phyloP scores from a whole-genome alignment of 2,113 vertebrate species.

The Stomatorhinus ivindoensis region DNA sequence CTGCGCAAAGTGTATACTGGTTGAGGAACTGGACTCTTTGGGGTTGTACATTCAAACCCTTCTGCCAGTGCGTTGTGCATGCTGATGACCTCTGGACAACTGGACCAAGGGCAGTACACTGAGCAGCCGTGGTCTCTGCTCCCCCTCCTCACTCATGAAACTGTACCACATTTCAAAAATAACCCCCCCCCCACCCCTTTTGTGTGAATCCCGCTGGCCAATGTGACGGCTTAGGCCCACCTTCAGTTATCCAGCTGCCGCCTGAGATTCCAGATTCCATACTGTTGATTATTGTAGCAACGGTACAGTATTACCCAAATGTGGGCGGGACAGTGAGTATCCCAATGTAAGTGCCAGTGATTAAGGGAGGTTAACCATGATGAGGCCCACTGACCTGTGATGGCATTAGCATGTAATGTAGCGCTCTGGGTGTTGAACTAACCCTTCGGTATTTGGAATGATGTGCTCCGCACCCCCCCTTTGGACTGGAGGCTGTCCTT shows the following conservation, averaged over 20 bases:
- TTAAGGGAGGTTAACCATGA: neutral
- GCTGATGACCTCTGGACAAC: constrained; percentile 7
- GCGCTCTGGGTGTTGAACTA: neutral
- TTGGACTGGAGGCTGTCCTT: neutral
- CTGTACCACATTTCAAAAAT: constrained; percentile 6
- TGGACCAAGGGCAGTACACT: constrained; percentile 7
- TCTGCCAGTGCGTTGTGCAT: neutral
- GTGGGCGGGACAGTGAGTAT: neutral
- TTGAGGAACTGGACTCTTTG: constrained; percentile 26
- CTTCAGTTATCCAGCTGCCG: neutral
- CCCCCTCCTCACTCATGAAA: neutral
- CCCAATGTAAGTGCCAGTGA: neutral
- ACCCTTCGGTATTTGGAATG: neutral
- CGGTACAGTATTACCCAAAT: neutral
- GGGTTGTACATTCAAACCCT: neutral
- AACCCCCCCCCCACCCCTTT: neutral
- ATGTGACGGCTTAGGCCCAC: neutral
- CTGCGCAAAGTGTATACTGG: neutral
- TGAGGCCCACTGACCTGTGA: neutral
- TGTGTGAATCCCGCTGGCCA: neutral
- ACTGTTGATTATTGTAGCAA: neutral
- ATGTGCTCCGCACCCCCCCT: neutral
- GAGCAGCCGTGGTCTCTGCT: constrained; percentile 13
- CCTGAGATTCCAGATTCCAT: neutral
- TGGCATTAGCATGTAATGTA: neutral